Evolutionary conservation across 2,797 vertebrate species (phyloP).

Genomic region (Cossypha dichroa): DNA sequence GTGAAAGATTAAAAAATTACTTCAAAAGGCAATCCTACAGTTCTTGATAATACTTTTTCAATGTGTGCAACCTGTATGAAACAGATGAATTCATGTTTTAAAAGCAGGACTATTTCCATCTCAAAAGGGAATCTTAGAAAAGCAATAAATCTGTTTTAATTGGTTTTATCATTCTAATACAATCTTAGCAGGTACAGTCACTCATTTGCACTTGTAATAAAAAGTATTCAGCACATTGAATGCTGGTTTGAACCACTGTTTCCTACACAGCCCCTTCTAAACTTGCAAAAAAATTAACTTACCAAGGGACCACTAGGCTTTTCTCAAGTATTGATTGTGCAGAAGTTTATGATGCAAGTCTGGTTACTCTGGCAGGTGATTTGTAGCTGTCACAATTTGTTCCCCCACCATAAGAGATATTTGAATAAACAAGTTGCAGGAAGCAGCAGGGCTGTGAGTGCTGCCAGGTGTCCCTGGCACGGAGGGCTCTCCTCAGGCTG

Average conservation of each 20-base stretch:
- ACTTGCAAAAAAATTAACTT: background rate
- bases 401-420: background rate
- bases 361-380: conserved; percentile 13
- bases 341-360: background rate
- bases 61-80: background rate
- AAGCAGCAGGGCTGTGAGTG: background rate
- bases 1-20: background rate
- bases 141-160: background rate
- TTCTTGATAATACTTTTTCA: background rate
- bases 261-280: background rate
- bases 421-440: background rate
- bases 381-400: background rate
- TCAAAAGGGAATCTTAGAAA: background rate
- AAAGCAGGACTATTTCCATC: background rate
- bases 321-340: background rate
- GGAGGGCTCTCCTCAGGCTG: background rate
- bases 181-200: background rate
- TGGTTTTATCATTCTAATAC: background rate
- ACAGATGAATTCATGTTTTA: background rate
- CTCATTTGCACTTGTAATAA: conserved; percentile 19
- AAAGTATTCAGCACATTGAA: background rate
- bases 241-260: background rate
- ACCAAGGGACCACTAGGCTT: background rate
- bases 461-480: background rate
- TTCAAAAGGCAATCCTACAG: background rate